Base-by-base conservation (phyloP, 1,140 invertebrate species). In the Phymastichus coffea region DNA sequence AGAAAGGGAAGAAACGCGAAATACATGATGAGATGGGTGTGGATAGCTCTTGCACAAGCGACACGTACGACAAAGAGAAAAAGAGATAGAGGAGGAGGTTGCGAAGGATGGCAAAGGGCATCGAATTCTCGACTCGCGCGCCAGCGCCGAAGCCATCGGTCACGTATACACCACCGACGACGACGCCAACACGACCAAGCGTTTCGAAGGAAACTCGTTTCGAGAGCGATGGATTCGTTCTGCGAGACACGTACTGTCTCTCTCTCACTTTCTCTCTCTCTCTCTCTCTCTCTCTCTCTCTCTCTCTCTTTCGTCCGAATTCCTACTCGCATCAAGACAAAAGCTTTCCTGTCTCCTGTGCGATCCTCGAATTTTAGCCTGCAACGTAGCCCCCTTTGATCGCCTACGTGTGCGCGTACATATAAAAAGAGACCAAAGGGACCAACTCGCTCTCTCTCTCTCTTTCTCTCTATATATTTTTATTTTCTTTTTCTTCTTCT, bases 151-250 rank as follows among this genome's bases (percentile, higher is more conserved):
- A 12, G 22, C 28, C 25, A 52, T 51, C 44, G 57, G 57, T 58
- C 57, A 58, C 57, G 49, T 60, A 60, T 53, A 47, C 22, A 37
- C 28, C 23, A 52, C 47, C 43, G 35, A 28, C 46, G 40, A 41
- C n/a, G n/a, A n/a, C n/a, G n/a, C n/a, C n/a, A n/a, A n/a, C n/a
- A n/a, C n/a, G 23, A 23, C 48, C 37, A 38, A 20, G 20, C 28
- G 22, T 25, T 10, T n/a, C 19, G 25, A 53, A 46, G 54, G 44
- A 57, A 57, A 48, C 44, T 57, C 44, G 43, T 57, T 48, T 57
- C 44, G 44, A 47, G 30, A 40, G 4, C 37, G 28, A 44, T 53
- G 30, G 49, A 59, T 53, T 58, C 57, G 48, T 58, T 44, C 40
- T 35, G 38, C 37, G 40, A 28, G 33, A 43, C 57, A 52, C 48